phyloP scores from a whole-genome alignment of 2,888 invertebrate genomes.

The Agonum fuliginosum region DNA sequence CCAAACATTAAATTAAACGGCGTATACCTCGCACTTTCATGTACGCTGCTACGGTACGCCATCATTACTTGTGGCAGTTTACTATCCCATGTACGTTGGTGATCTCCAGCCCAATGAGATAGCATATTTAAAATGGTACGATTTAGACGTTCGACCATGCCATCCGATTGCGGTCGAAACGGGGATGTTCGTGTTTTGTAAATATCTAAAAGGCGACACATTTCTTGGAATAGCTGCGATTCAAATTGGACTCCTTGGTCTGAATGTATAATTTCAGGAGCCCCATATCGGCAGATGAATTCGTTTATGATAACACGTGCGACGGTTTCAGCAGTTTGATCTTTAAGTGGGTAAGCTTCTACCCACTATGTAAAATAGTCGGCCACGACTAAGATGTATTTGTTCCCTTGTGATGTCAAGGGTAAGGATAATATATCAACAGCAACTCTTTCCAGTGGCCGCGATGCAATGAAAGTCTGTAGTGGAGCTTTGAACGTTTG shows the following conservation, averaged over 20 bases:
- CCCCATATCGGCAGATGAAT: conserved; percentile 61
- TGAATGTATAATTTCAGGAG: conserved; percentile 56
- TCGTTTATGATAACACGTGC: conserved; percentile 61
- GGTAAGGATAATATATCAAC: background rate
- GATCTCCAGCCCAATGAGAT: background rate
- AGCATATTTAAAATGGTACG: conserved; percentile 56
- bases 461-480: background rate
- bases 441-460: background rate
- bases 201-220: conserved; percentile 57
- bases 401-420: background rate
- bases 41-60: background rate
- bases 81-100: background rate
- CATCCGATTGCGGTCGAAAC: conserved; percentile 63
- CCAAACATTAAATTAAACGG: conserved; percentile 5
- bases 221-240: conserved; percentile 61
- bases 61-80: conserved; percentile 1
- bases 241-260: conserved; percentile 64
- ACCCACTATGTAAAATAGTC: conserved; percentile 61
- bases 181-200: conserved; percentile 63
- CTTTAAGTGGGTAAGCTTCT: conserved; percentile 61
- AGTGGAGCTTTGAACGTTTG: background rate
- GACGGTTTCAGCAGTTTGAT: conserved; percentile 63
- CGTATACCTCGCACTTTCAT: background rate
- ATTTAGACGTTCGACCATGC: conserved; percentile 62
- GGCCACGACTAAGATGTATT: conserved; percentile 21